Evolutionary conservation across 2,888 invertebrate genomes (phyloP), one percentile per base, ranked within the genome.

Genomic region (Morpho achilles): DNA sequence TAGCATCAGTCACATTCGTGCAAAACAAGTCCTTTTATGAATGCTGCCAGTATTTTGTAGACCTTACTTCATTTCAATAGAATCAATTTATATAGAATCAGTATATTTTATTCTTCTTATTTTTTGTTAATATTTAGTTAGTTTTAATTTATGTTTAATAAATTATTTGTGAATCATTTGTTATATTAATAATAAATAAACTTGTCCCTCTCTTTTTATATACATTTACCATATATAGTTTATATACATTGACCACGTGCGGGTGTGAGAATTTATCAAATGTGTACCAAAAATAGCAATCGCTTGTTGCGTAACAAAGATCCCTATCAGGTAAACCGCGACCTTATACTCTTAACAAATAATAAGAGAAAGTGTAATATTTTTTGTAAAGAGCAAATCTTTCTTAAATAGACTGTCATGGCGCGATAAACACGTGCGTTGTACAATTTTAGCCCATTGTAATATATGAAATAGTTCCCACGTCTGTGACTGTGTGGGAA

Each of bases 251-350:
- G 0, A 32, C 32, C 87, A 87, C 86, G 87, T 87, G 88, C 77
- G 69, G 79, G 83, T 78, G 82, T 88, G 86, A 77, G 86, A 84
- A 79, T 74, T 61, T 58, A 58, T 62, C 62, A 55, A 58, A 73
- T 76, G 74, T 67, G 55, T 65, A 56, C 58, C 68, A 70, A 79
- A 81, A 76, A 54, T 76, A 72, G 73, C 82, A 80, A 68, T 67
- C 64, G 59, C 52, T 39, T 51, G 59, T 85, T 82, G 80, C 77
- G 65, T 77, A 73, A 79, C 65, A 68, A 66, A 69, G 65, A 56
- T 59, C 45, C 16, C 39, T 46, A 63, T 69, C 72, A 75, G 69
- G 70, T 71, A 69, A 60, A 70, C 51, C 50, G 45, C 41, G 10
- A 50, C 22, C 9, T 43, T 16, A 54, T 48, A 53, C 50, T 49